These are phyloP conservation scores for Drosophila borealis DNA, from an alignment of 2,888 invertebrate genomes.

Conservation along the genomic window DNA sequence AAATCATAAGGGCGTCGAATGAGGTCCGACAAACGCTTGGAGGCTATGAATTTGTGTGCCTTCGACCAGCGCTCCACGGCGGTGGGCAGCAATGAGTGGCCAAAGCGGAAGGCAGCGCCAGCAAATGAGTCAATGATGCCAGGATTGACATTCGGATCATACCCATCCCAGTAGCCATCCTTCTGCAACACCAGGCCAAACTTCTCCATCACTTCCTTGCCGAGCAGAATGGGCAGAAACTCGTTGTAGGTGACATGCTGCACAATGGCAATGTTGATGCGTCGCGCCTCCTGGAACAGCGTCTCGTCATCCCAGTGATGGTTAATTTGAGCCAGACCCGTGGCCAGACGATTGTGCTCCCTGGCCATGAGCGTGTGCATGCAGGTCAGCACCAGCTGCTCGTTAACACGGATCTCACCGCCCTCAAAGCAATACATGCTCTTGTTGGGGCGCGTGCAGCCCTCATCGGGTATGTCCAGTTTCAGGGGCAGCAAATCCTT, in stretches of 20 bases:
- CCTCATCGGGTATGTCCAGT: slow-evolving; percentile 95
- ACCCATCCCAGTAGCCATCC: slow-evolving; percentile 87
- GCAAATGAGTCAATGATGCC: slow-evolving; percentile 95
- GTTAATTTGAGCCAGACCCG: slow-evolving; percentile 91
- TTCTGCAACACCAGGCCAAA: slow-evolving; percentile 93
- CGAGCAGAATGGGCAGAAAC: slow-evolving; percentile 94
- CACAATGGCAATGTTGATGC: slow-evolving; percentile 93
- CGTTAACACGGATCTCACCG: slow-evolving; percentile 96
- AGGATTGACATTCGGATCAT: slow-evolving; percentile 93
- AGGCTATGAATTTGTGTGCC: slow-evolving; percentile 97
- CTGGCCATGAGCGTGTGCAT: slow-evolving; percentile 96
- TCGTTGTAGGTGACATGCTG: slow-evolving; percentile 96
- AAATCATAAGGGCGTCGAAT: slow-evolving; percentile 95
- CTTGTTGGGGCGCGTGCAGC: slow-evolving; percentile 94
- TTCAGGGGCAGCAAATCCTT: slow-evolving; percentile 95
- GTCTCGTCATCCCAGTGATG: slow-evolving; percentile 98
- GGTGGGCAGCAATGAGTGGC: slow-evolving; percentile 95
- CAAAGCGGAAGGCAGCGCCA: slow-evolving; percentile 96
- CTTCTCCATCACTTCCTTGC: slow-evolving; percentile 96
- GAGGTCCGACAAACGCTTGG: slow-evolving; percentile 94
- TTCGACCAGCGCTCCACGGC: slow-evolving; percentile 97
- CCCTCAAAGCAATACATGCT: slow-evolving; percentile 97
- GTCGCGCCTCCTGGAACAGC: slow-evolving; percentile 93
- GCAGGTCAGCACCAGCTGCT: slow-evolving; percentile 94
- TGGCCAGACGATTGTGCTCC: slow-evolving; percentile 95